Conservation (phyloP, 2,797 vertebrate species). For the Mastacembelus armatus region DNA sequence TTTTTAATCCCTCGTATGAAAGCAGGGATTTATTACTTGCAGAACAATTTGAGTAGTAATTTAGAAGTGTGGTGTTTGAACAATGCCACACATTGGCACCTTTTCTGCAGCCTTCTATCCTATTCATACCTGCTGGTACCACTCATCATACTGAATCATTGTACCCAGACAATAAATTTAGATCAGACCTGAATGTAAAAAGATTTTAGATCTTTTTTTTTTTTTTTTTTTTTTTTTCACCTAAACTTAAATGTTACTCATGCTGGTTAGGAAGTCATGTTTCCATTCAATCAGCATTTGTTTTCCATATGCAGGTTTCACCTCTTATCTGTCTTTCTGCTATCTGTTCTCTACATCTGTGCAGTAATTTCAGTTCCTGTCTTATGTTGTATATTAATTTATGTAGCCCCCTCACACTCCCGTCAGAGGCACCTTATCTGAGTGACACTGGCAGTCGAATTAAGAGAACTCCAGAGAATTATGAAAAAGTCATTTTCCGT, state of each 20-base stretch:
- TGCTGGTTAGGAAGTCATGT: constrained; percentile 10
- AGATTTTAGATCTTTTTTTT: not conserved
- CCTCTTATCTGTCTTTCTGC: constrained; percentile 50
- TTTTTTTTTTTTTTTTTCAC: no score
- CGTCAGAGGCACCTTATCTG: constrained; percentile 45
- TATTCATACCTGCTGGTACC: not conserved
- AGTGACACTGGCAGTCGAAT: constrained; percentile 1
- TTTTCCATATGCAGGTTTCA: constrained; percentile 37
- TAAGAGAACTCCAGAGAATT: constrained; percentile 32
- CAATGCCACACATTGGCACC: no score
- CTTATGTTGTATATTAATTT: constrained; percentile 54
- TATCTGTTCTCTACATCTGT: constrained; percentile 44
- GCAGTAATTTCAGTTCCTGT: constrained; percentile 71
- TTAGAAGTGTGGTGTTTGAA: no score
- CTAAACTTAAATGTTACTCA: not conserved
- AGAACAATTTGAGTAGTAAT: no score
- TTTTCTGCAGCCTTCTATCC: not conserved
- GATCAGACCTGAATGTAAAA: not conserved
- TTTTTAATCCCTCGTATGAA: no score
- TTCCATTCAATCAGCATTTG: constrained; percentile 37
- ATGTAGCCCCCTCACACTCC: constrained; percentile 3
- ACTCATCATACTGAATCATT: not conserved
- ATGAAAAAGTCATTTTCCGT: constrained; percentile 8
- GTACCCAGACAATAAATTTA: not conserved
- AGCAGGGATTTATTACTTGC: no score